Conservation (phyloP, 1,140 invertebrate species). For the Drosophila chauvacae region DNA sequence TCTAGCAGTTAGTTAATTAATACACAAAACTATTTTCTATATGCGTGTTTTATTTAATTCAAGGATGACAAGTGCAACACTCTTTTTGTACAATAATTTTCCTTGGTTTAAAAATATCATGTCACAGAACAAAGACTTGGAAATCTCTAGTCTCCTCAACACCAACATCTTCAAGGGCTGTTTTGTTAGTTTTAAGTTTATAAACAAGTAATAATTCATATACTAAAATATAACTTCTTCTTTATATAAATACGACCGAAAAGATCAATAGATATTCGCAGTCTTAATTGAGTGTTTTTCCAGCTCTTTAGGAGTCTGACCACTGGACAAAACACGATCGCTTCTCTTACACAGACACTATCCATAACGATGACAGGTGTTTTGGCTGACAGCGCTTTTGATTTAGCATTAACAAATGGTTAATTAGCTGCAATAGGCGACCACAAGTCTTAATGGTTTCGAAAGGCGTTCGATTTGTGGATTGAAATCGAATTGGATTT, state of each 20-base stretch:
- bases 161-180: too few relatives aligned
- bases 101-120: too few relatives aligned
- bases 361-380: slow-evolving; percentile 59
- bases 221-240: background rate
- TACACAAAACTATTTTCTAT: too few relatives aligned
- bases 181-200: too few relatives aligned
- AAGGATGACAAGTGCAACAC: too few relatives aligned
- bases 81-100: too few relatives aligned
- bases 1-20: too few relatives aligned
- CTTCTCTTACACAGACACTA: slow-evolving; percentile 6
- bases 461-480: slow-evolving; percentile 50
- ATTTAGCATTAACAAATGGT: slow-evolving; percentile 62
- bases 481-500: slow-evolving; percentile 34
- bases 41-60: too few relatives aligned
- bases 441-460: slow-evolving; percentile 59
- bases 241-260: background rate
- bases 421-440: slow-evolving; percentile 55
- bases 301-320: slow-evolving; percentile 8
- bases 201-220: background rate
- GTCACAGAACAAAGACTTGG: too few relatives aligned
- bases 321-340: slow-evolving; percentile 7
- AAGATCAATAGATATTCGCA: slow-evolving; percentile 6
- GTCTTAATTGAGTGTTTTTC: background rate
- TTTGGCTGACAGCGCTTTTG: slow-evolving; percentile 55
- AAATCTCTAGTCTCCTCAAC: too few relatives aligned